phyloP scores from a whole-genome alignment of 2,113 vertebrate species.

The Lepus timidus region DNA sequence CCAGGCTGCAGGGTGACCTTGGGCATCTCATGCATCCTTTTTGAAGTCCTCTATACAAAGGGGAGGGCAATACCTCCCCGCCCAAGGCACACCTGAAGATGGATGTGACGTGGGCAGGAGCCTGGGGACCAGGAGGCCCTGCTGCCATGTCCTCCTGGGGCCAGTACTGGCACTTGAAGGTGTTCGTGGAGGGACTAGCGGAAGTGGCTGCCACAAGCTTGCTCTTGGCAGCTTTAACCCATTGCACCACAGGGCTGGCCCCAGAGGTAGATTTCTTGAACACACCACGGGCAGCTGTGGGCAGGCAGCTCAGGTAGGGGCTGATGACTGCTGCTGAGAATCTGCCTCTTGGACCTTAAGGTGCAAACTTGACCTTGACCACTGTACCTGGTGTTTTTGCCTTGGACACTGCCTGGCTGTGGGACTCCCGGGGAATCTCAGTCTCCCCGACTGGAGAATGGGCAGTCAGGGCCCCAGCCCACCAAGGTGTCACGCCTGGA shows the following conservation, averaged over 20 bases:
- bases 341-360: background rate
- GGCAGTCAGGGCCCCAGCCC: too few species aligned
- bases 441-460: background rate
- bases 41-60: background rate
- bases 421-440: background rate
- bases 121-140: background rate
- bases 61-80: rapidly evolving
- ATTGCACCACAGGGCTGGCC: too few species aligned
- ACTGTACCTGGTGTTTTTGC: background rate
- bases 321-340: too few species aligned
- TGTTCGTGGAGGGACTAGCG: rapidly evolving
- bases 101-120: too few species aligned
- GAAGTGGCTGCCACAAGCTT: background rate
- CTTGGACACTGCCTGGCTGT: background rate
- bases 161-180: background rate
- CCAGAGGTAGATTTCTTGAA: too few species aligned
- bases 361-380: background rate
- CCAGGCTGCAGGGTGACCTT: background rate
- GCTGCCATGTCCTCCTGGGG: rapidly evolving
- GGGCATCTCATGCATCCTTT: rapidly evolving
- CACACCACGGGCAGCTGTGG: too few species aligned
- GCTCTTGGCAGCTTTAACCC: background rate
- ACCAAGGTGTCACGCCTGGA: background rate
- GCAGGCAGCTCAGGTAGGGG: too few species aligned
- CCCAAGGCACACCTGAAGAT: background rate